A percentile compares a stretch with the other conserved stretches of the same genome.
Conservation (phyloP, 2,888 invertebrate genomes). For the Leucoma salicis region DNA sequence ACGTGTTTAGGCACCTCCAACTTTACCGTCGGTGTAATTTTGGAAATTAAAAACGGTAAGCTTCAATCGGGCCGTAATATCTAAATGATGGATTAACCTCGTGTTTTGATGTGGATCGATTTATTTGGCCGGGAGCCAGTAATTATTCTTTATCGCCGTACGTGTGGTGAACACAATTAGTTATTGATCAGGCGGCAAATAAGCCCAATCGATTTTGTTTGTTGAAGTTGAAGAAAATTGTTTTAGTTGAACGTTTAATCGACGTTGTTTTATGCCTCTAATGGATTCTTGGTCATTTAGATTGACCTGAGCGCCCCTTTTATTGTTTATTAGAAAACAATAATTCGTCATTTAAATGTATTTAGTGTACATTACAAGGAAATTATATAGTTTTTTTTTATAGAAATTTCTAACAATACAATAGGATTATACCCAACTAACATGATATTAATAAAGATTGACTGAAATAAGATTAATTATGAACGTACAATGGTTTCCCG, state of each 20-base stretch:
- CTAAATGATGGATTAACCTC: slow-evolving; percentile 81
- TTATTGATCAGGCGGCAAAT: slow-evolving; percentile 81
- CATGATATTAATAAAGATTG: too few species aligned
- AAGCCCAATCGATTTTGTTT: slow-evolving; percentile 80
- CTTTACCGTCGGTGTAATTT: slow-evolving; percentile 69
- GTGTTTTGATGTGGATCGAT: slow-evolving; percentile 80
- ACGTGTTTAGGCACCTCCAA: slow-evolving; percentile 70
- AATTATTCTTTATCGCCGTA: slow-evolving; percentile 80
- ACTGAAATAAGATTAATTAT: too few species aligned
- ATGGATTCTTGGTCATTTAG: slow-evolving; percentile 69
- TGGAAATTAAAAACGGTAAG: slow-evolving; percentile 81
- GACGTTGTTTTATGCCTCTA: slow-evolving; percentile 68
- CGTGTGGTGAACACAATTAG: slow-evolving; percentile 81
- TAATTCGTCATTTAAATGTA: too few species aligned
- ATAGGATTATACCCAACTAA: too few species aligned
- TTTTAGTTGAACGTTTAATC: slow-evolving; percentile 77
- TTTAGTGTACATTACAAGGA: too few species aligned
- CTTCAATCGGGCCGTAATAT: slow-evolving; percentile 78
- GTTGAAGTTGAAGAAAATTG: slow-evolving; percentile 81
- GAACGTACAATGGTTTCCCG: too few species aligned
- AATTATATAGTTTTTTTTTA: too few species aligned
- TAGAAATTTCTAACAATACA: too few species aligned
- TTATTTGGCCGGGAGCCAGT: slow-evolving; percentile 80
- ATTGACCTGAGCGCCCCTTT: slow-evolving; percentile 49
- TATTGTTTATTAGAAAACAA: slow-evolving; percentile 62